Evolutionary conservation across 2,888 invertebrate species (phyloP).

Genomic region (Heteromyza rotundicornis): DNA sequence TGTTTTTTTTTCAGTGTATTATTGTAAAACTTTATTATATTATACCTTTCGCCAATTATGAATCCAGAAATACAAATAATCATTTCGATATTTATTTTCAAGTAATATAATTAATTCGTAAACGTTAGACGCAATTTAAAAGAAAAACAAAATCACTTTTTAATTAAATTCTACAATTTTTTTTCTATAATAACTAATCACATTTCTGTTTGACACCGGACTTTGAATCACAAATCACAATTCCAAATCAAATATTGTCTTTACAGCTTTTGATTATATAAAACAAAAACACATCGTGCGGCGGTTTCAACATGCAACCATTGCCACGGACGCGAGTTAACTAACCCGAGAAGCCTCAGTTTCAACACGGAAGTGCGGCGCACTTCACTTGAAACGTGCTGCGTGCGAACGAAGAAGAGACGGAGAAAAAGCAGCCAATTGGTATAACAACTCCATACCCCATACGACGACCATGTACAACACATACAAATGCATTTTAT

Average conservation of each 20-base stretch:
- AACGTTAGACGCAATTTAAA: neutral
- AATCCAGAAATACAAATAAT: slow-evolving; percentile 70
- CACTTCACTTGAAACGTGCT: neutral
- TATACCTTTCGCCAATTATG: slow-evolving; percentile 66
- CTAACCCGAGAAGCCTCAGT: slow-evolving; percentile 17
- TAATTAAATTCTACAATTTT: no score
- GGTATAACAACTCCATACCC: no score
- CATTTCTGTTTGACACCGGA: neutral
- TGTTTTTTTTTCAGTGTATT: no score
- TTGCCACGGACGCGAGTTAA: slow-evolving; percentile 12
- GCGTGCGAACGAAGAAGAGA: neutral
- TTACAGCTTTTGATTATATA: neutral
- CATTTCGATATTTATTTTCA: slow-evolving; percentile 57
- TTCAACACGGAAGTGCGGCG: slow-evolving; percentile 17
- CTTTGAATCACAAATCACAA: slow-evolving; percentile 1
- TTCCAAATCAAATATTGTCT: neutral
- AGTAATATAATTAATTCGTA: no score
- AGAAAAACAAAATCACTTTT: no score
- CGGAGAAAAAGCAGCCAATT: neutral
- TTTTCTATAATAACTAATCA: no score
- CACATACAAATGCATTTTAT: neutral
- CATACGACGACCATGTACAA: no score
- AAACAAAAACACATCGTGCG: neutral
- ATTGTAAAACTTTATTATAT: no score
- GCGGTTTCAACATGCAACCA: slow-evolving; percentile 6